Evolutionary conservation across 1,140 invertebrate genomes (phyloP).

Genomic region (Brachionus sp.): DNA sequence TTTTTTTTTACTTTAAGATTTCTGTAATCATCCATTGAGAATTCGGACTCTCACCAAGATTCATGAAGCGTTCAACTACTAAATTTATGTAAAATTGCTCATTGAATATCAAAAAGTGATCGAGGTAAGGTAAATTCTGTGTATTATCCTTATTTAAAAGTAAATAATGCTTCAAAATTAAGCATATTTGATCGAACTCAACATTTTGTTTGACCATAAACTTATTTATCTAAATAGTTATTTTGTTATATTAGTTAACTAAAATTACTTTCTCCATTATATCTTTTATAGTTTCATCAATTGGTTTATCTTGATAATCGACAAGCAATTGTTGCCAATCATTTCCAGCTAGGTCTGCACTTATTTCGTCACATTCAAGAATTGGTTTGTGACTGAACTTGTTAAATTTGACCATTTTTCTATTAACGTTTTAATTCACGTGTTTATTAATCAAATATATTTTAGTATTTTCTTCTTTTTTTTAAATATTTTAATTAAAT

Average conservation of each 20-base stretch:
- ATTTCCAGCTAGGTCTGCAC: not conserved
- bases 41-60: not conserved
- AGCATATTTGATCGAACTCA: constrained; percentile 36
- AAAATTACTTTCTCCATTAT: constrained; percentile 32
- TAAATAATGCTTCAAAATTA: constrained; percentile 40
- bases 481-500: not conserved
- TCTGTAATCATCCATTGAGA: constrained; percentile 41
- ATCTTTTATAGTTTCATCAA: constrained; percentile 9
- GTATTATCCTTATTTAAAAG: not conserved
- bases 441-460: not conserved
- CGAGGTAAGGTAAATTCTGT: not conserved
- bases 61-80: constrained; percentile 11
- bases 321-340: constrained; percentile 30
- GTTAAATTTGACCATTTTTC: constrained; percentile 33
- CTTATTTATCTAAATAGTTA: not conserved
- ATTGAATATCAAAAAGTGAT: constrained; percentile 14
- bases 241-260: not conserved
- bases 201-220: constrained; percentile 8
- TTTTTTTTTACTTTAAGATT: not conserved
- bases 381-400: not conserved
- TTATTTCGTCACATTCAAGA: not conserved
- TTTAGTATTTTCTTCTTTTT: not conserved
- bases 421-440: not conserved
- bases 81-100: constrained; percentile 5
- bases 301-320: constrained; percentile 22